Conservation (phyloP, 2,888 invertebrate species). For the Leistus spinibarbis region DNA sequence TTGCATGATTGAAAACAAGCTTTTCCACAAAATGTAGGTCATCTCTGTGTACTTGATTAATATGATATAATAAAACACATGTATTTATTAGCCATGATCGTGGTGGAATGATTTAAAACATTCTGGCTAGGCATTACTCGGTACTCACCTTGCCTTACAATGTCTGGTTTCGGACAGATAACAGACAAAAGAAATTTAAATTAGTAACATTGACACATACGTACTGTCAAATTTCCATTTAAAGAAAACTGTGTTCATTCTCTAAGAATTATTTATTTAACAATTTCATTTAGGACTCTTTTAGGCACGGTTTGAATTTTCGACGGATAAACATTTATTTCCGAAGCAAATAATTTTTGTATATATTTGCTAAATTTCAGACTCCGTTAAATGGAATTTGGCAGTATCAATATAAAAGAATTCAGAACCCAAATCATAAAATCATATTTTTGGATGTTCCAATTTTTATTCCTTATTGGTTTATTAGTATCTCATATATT, state of each 20-base stretch:
- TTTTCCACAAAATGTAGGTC: conserved; percentile 16
- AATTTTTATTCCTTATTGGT: too few species aligned
- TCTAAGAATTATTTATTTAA: too few species aligned
- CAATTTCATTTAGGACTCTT: too few species aligned
- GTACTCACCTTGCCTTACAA: conserved; percentile 57
- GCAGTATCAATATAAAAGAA: too few species aligned
- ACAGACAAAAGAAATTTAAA: conserved; percentile 34
- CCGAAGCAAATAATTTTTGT: too few species aligned
- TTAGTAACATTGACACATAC: conserved; percentile 26
- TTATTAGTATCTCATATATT: too few species aligned
- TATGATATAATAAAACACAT: conserved; percentile 24
- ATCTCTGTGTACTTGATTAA: conserved; percentile 13
- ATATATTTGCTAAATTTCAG: too few species aligned
- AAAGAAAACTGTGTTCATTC: neutral
- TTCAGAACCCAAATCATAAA: too few species aligned
- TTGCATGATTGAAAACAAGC: conserved; percentile 34
- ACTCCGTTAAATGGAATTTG: too few species aligned
- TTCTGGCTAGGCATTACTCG: conserved; percentile 26
- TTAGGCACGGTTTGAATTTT: too few species aligned
- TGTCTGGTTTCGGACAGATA: conserved; percentile 48
- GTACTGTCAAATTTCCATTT: neutral
- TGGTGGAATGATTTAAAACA: conserved; percentile 26
- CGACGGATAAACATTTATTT: too few species aligned
- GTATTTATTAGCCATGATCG: conserved; percentile 37
- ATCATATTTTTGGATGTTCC: too few species aligned